phyloP scores from a whole-genome alignment of 2,113 vertebrate genomes.

The Periophthalmodon schlosseri region DNA sequence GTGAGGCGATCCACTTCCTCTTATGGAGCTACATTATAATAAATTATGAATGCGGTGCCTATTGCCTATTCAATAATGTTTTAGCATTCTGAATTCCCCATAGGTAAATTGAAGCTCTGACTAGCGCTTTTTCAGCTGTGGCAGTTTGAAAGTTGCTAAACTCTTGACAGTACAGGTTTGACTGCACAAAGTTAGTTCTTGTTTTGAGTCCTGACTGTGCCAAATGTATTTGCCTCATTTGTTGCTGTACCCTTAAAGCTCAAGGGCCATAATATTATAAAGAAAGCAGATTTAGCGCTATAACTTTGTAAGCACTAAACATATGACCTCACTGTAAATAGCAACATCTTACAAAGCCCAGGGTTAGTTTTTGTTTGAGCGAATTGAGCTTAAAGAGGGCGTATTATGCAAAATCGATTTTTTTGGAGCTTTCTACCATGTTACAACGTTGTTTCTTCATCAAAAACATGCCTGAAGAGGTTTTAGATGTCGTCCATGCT shows the following conservation, averaged over 20 bases:
- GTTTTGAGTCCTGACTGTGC: neutral
- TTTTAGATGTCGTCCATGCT: too few species aligned
- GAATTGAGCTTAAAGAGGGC: too few species aligned
- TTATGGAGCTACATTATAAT: slow-evolving; percentile 8
- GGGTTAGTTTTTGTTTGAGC: neutral
- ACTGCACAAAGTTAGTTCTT: neutral
- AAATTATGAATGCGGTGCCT: slow-evolving; percentile 3
- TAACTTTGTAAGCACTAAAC: too few species aligned
- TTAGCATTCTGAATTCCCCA: neutral
- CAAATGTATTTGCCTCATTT: neutral
- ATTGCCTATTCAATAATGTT: neutral
- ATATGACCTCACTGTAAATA: neutral
- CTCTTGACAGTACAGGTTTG: neutral
- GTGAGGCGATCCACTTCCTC: neutral
- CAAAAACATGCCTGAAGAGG: too few species aligned
- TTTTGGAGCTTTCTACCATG: too few species aligned
- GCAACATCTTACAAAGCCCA: neutral
- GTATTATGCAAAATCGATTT: too few species aligned
- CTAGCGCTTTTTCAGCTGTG: neutral
- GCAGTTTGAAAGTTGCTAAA: neutral
- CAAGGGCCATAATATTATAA: neutral
- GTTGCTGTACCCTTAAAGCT: neutral
- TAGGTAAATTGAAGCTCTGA: neutral
- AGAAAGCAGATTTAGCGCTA: neutral
- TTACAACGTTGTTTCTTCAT: too few species aligned